Conservation (phyloP, 2,113 vertebrate species). For the Potamarius usumacintae region DNA sequence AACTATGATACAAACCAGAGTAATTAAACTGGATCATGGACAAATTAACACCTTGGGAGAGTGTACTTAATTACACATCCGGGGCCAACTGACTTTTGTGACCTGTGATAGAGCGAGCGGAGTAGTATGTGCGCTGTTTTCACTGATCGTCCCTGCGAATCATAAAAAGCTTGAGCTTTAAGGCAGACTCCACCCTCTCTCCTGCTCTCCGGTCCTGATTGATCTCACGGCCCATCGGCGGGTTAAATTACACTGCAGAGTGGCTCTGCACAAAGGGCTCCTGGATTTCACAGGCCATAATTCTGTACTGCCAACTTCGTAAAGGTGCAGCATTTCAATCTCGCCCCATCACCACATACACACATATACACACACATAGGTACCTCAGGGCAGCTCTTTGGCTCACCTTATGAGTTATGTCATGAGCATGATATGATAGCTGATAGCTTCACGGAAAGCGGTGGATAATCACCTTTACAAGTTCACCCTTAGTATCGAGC, state of each 20-base stretch:
- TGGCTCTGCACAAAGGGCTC: constrained; percentile 57
- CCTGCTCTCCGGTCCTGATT: constrained; percentile 55
- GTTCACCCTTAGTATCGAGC: background rate
- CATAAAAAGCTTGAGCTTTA: constrained; percentile 62
- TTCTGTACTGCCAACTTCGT: constrained; percentile 65
- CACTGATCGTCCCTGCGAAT: constrained; percentile 50
- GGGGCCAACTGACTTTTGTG: constrained; percentile 16
- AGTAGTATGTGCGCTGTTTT: constrained; percentile 17
- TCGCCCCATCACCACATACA: constrained; percentile 50
- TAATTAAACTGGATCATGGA: constrained; percentile 43
- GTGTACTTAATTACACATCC: constrained; percentile 44
- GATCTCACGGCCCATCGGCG: constrained; percentile 63
- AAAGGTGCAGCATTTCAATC: constrained; percentile 68
- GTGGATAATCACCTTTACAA: background rate
- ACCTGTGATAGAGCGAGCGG: constrained; percentile 6
- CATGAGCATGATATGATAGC: constrained; percentile 51
- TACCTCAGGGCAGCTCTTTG: constrained; percentile 43
- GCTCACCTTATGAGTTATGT: constrained; percentile 68
- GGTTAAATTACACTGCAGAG: constrained; percentile 69
- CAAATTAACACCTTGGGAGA: constrained; percentile 42
- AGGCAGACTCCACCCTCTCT: constrained; percentile 44
- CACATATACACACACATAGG: background rate
- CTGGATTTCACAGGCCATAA: constrained; percentile 64
- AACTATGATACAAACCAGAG: background rate
- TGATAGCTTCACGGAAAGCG: background rate